Evolutionary conservation across 23 tunicate species (phyloP), one percentile per base, ranked within the genome.

Genomic region (Halocynthia aurantium): DNA sequence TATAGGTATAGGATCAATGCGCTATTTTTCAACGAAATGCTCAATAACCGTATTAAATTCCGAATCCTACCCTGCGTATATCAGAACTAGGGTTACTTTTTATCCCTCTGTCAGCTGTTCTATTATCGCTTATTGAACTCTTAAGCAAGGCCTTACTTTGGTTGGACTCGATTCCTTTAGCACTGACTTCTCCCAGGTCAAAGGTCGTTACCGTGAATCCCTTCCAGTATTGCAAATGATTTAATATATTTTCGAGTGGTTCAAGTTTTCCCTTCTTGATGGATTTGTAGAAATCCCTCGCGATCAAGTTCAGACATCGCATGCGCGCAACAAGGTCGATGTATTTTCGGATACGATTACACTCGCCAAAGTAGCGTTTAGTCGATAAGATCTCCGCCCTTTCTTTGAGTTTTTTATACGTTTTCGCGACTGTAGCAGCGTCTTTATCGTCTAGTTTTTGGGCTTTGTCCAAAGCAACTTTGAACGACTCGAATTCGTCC

Each of bases 381-480:
- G 86, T 84, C 21, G 78, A 73, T 10, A 92, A 80, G 6, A 92
- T 83, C 61, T 86, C 98, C 8, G 92, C 84, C 17, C 98, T 68
- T 78, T 86, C 83, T 55, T 86, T 92, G 21, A 92, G 76, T 61
- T 92, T 92, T 60, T 92, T 92, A 73, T 83, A 86, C 51, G 98
- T 92, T 53, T 76, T 80, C 7, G 98, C 93, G 10, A 82, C 83
- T 8, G 74, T 73, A 51, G 63, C 74, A 8, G 88, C 73, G 55
- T 92, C 98, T 68, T 92, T 92, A 15, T 86, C 85, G 62, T 92
- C 98, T 6, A 92, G 83, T 52, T 68, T 78, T 62, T 92, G 98
- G 49, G 98, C 91, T 67, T 92, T 92, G 62, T 92, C 98, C 52
- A 92, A 69, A 13, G 98, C 98, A 56, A 78, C 92, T 85, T 92